Conservation (phyloP, 53 echinoderm and acorn worm genomes). For the Paracentrotus lividus region DNA sequence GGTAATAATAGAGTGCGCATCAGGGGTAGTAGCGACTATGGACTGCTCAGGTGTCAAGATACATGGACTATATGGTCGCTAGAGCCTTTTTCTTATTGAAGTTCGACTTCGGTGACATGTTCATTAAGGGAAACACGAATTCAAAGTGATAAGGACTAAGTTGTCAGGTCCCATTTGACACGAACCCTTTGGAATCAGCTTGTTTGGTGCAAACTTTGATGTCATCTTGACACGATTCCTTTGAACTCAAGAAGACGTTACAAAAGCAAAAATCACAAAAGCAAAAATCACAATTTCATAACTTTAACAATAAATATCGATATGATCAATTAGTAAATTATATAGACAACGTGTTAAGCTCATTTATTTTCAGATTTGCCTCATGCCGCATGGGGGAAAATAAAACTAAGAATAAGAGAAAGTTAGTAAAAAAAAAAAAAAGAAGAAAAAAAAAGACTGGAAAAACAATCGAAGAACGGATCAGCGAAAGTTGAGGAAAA, state of each 20-base stretch:
- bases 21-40: neutral
- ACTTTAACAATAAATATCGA: neutral
- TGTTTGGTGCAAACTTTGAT: neutral
- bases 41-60: constrained; percentile 55
- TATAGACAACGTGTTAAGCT: too few species aligned
- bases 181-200: neutral
- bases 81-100: constrained; percentile 50
- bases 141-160: constrained; percentile 30
- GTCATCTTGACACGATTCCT: neutral
- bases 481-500: too few species aligned
- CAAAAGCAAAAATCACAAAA: neutral
- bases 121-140: constrained; percentile 52
- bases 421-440: too few species aligned
- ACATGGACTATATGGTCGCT: constrained; percentile 3
- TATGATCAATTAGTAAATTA: neutral
- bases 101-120: constrained; percentile 32
- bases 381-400: too few species aligned
- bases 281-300: too few species aligned
- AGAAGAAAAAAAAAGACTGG: too few species aligned
- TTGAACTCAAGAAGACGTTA: neutral
- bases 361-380: too few species aligned
- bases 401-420: too few species aligned
- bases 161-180: constrained; percentile 36
- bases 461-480: too few species aligned
- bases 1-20: constrained; percentile 34